These are phyloP conservation scores for Dynastes maya DNA, from an alignment of 2,888 invertebrate genomes.

Conservation along the genomic window DNA sequence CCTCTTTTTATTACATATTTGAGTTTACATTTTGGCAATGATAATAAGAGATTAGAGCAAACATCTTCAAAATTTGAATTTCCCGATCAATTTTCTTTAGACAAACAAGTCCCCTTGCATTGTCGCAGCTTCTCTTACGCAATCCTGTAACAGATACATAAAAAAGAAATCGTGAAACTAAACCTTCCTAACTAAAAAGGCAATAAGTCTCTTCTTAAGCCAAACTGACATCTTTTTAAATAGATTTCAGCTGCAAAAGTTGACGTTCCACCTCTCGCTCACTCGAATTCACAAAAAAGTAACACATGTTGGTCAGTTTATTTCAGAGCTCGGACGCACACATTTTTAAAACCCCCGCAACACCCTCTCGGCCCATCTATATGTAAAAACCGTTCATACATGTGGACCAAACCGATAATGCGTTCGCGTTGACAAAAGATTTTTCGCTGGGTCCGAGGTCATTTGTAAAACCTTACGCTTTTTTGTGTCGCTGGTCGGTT, in stretches of 20 bases:
- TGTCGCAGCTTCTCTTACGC: neutral
- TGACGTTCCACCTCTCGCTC: neutral
- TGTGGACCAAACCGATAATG: conserved; percentile 25
- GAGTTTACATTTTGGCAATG: no score
- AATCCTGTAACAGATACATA: neutral
- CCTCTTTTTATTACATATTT: no score
- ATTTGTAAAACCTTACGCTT: conserved; percentile 53
- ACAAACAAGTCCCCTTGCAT: no score
- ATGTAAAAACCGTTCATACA: neutral
- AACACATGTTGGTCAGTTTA: conserved; percentile 50
- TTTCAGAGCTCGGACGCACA: conserved; percentile 29
- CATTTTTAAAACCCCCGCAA: conserved; percentile 36
- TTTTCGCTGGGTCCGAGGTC: conserved; percentile 44
- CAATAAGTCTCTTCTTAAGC: neutral
- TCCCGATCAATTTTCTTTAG: no score
- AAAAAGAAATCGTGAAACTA: neutral
- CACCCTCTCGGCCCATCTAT: neutral
- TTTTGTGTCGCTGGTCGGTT: conserved; percentile 57
- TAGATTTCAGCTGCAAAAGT: conserved; percentile 51
- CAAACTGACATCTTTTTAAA: conserved; percentile 48
- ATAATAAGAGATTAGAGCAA: no score
- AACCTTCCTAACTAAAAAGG: conserved; percentile 17
- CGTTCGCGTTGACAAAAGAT: conserved; percentile 36
- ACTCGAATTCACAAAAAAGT: conserved; percentile 34
- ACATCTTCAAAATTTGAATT: no score